Base-by-base conservation (phyloP, 2,888 invertebrate genomes). In the Brachycybe producta region DNA sequence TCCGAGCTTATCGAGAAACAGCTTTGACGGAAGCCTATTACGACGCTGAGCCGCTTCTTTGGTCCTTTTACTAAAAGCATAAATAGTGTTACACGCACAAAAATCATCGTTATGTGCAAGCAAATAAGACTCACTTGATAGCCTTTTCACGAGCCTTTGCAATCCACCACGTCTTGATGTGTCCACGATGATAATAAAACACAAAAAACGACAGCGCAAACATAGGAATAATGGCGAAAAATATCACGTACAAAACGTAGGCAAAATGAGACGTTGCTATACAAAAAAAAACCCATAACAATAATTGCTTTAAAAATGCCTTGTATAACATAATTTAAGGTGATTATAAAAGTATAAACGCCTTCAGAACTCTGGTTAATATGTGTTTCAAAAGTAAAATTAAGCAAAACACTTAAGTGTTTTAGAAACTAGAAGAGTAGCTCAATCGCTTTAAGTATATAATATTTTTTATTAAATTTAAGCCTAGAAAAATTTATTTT, bases 211-310 rank as follows among this genome's bases (percentile, higher is more conserved):
- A 62, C 21, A 84, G 66, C 1, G 81, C 75, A 36, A 82, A 67
- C 52, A 78, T 67, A 0, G 91, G 90, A 49, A 91, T 72, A 58
- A 91, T 79, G 23, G 85, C 82, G 59, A 92, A 75, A 76, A 91
- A 88, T 60, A 90, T 78, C 57, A 94, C 76, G 67, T 84, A 84
- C 72, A 94, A 74, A 28, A 82, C 82, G 54, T 83, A 80, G 64
- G 85, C 77, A 65, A 87, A 77, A 61, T 79, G 79, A 58, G 76
- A 75, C 64, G 79, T 76, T 56, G 81, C 87, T 87, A 75, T n/a
- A n/a, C n/a, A 30, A 73, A 73, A 54, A 59, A 61, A 55, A 4
- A 5, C 11, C 5, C 24, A n/a, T 28, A 43, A 17, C 17, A 5
- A 3, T 17, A 24, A 3, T 26, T 28, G 5, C 13, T 1, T 17